Percentiles rank a stretch among this genome's conserved stretches.
Conservation (phyloP, 2,888 invertebrate genomes). For the Xestia xanthographa region DNA sequence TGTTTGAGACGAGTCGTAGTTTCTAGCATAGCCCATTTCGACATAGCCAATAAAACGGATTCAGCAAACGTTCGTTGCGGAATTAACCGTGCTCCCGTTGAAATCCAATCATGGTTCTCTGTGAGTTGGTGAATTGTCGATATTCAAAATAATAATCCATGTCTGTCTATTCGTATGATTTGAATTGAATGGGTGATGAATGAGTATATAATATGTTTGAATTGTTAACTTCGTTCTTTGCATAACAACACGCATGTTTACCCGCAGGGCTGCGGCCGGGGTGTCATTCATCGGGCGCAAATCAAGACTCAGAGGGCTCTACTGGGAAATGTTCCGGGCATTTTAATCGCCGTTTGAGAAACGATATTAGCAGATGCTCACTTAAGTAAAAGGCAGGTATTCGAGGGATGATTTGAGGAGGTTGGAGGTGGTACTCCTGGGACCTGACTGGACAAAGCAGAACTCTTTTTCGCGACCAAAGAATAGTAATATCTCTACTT, state of each 20-base stretch:
- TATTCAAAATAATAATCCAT: constrained; percentile 18
- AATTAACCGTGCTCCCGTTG: constrained; percentile 37
- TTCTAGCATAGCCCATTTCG: constrained; percentile 34
- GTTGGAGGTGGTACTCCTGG: neutral
- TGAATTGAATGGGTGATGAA: neutral
- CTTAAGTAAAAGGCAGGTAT: neutral
- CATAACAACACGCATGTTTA: neutral
- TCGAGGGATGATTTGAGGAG: neutral
- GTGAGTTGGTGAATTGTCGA: constrained; percentile 17
- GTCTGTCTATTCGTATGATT: neutral
- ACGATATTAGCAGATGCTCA: neutral
- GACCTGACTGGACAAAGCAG: neutral
- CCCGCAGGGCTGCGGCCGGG: neutral
- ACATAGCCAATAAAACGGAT: constrained; percentile 39
- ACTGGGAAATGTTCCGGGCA: neutral
- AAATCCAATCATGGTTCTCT: constrained; percentile 28
- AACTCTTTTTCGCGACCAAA: neutral
- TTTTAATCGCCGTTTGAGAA: neutral
- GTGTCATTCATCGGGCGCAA: neutral
- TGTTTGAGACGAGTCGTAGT: constrained; percentile 34
- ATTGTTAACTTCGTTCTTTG: neutral
- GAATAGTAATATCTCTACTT: neutral
- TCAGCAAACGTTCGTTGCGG: constrained; percentile 15
- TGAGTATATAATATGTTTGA: neutral
- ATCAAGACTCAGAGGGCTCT: neutral